Evolutionary conservation across 53 echinoderm and acorn worm species (phyloP), one percentile per base, ranked within the genome.

Genomic region (Paracentrotus lividus): DNA sequence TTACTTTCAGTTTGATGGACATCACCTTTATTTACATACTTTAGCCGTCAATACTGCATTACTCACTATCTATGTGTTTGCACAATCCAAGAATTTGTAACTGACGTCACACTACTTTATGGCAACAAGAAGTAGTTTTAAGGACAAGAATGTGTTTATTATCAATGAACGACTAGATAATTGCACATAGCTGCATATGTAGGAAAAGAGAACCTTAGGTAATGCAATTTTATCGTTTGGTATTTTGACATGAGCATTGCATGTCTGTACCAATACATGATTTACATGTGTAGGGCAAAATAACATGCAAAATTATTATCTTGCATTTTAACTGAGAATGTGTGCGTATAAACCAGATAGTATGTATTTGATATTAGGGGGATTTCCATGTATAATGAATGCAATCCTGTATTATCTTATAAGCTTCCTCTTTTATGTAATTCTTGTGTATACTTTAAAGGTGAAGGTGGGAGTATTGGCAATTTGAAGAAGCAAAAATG

Each of bases 161-260:
- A 72, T 72, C 72, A 72, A 72, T 72, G 72, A 72, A 32, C 40
- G 20, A 72, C 72, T 38, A 4, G 40, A 38, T 15, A 72, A 72
- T 40, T 72, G 15, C 15, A 72, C 1, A 5, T 38, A 38, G 40
- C 36, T 20, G n/a, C n/a, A n/a, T n/a, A n/a, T n/a, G n/a, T n/a
- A n/a, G n/a, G n/a, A n/a, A n/a, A n/a, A n/a, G 40, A 36, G 10
- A 64, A 64, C 8, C 26, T 64, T 64, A 24, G 13, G 13, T 54
- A 59, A 29, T 12, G 2, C 8, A 29, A 13, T 29, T 64, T 6
- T 31, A 10, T 9, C 31, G 64, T 64, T 18, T 64, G 29, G 31
- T 27, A 27, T 64, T n/a, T 10, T 64, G 64, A 59, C 18, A 29
- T 64, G 64, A 31, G 64, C 26, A 64, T 64, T 64, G 9, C 64